These are phyloP conservation scores for Cyclargus thomasi DNA, from an alignment of 1,140 invertebrate genomes.

Conservation along the genomic window DNA sequence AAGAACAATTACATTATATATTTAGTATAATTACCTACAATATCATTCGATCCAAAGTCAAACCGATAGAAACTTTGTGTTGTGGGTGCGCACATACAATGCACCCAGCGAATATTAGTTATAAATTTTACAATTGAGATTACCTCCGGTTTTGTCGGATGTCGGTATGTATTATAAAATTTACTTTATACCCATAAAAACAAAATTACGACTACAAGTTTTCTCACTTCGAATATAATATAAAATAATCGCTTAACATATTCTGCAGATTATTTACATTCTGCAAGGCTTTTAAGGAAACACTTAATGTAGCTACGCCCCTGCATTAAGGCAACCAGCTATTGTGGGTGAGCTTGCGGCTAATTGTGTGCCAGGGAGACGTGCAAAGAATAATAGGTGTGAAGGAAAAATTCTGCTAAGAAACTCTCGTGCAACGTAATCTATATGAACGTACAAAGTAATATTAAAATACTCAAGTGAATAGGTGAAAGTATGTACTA, in stretches of 20 bases:
- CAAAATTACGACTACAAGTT: background rate
- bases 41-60: too few species aligned
- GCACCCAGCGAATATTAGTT: too few species aligned
- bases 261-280: background rate
- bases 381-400: background rate
- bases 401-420: background rate
- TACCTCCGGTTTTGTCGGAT: too few species aligned
- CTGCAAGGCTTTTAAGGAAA: background rate
- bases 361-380: background rate
- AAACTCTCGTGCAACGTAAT: background rate
- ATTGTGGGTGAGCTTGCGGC: background rate
- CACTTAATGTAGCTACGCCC: constrained; percentile 2
- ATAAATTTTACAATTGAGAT: too few species aligned
- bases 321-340: background rate
- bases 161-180: background rate
- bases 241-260: background rate
- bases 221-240: background rate
- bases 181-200: background rate
- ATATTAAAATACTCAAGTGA: background rate
- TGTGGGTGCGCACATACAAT: too few species aligned
- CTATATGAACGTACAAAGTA: background rate
- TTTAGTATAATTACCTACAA: too few species aligned
- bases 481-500: too few species aligned
- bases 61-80: too few species aligned
- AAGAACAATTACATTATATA: too few species aligned